phyloP scores from a whole-genome alignment of 2,888 invertebrate species.

The Eugnorisma glareosa region DNA sequence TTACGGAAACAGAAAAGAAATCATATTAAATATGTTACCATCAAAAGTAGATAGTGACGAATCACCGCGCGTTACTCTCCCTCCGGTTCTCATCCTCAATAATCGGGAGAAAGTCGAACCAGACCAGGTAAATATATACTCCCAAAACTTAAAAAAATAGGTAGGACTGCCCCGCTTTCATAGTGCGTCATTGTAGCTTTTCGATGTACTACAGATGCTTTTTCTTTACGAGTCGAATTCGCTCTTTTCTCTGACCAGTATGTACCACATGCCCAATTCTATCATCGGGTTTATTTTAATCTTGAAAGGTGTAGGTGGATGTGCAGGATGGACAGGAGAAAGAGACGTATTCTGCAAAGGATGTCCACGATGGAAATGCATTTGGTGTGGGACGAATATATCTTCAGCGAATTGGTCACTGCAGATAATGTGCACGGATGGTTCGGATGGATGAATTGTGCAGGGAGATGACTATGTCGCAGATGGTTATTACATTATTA shows the following conservation, averaged over 20 bases:
- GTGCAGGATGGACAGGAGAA: background rate
- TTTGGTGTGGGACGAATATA: background rate
- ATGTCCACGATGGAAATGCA: background rate
- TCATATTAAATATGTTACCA: constrained; percentile 12
- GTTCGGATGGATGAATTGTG: background rate
- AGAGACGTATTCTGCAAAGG: background rate
- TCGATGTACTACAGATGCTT: background rate
- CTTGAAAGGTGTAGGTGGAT: background rate
- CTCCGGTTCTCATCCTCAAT: constrained; percentile 28
- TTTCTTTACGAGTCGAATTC: background rate
- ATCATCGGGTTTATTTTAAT: background rate
- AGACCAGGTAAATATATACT: constrained; percentile 66
- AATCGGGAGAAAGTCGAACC: constrained; percentile 71
- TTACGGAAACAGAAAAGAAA: background rate
- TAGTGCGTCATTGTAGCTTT: background rate
- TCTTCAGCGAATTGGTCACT: background rate
- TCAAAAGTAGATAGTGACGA: constrained; percentile 11
- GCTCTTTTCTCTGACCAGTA: background rate
- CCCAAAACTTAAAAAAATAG: background rate
- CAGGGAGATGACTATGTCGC: background rate
- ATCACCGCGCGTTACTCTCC: constrained; percentile 3
- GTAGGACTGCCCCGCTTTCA: background rate
- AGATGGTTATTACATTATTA: background rate
- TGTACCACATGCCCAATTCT: background rate
- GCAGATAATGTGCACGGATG: background rate